A percentile compares a stretch with the other conserved stretches of the same genome.
phyloP scores from a whole-genome alignment of 2,113 vertebrate genomes.

The Mungos mungo region DNA sequence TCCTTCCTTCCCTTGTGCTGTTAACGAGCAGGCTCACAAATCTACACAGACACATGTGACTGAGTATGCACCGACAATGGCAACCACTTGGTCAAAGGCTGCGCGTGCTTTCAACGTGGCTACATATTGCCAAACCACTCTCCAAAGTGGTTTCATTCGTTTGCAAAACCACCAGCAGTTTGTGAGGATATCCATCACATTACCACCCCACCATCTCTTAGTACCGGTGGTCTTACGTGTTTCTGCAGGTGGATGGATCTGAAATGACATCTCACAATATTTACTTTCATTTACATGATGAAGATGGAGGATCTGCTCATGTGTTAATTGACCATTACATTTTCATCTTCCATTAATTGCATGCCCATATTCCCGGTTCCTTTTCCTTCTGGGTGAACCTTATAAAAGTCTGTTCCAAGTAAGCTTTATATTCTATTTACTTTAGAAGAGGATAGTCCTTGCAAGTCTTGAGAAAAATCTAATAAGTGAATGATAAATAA shows the following conservation, averaged over 20 bases:
- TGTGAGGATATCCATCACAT: accelerated
- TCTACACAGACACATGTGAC: neutral
- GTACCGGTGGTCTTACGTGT: accelerated
- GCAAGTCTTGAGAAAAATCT: neutral
- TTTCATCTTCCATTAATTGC: neutral
- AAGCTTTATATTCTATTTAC: neutral
- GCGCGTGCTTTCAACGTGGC: neutral
- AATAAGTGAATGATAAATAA: neutral
- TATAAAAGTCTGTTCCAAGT: neutral
- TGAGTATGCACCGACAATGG: neutral
- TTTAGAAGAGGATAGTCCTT: neutral
- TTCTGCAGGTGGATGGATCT: neutral
- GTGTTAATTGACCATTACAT: neutral
- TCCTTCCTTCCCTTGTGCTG: neutral
- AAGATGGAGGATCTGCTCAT: neutral
- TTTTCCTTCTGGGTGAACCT: neutral
- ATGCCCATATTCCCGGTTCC: neutral
- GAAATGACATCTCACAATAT: neutral
- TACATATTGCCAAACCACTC: neutral
- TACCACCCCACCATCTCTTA: neutral
- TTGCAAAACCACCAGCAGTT: neutral
- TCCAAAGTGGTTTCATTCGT: neutral
- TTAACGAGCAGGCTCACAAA: neutral
- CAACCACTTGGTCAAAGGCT: neutral
- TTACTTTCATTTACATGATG: neutral